These are phyloP conservation scores for Phragmatobia fuliginosa DNA, from an alignment of 2,888 invertebrate genomes.

Conservation along the genomic window DNA sequence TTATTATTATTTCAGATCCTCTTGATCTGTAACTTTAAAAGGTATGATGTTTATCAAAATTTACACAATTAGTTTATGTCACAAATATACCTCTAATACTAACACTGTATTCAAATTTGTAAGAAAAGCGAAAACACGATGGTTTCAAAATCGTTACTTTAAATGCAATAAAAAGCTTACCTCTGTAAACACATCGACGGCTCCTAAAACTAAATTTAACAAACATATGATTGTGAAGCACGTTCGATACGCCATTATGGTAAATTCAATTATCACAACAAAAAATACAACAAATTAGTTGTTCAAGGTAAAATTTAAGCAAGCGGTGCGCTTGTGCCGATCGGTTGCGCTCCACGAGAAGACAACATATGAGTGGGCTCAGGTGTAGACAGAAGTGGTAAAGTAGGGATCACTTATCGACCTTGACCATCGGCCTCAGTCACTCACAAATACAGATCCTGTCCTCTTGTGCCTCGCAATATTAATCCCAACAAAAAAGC, in stretches of 20 bases:
- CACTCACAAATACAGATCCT: conserved; percentile 68
- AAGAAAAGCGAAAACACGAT: neutral
- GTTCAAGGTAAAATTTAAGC: conserved; percentile 17
- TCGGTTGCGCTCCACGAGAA: conserved; percentile 41
- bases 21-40: neutral
- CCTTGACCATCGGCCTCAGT: conserved; percentile 77
- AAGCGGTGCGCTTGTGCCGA: conserved; percentile 33
- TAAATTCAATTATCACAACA: conserved; percentile 27
- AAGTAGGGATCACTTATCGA: conserved; percentile 63
- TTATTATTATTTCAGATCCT: too few species aligned
- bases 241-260: conserved; percentile 49
- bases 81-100: neutral
- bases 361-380: conserved; percentile 39
- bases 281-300: conserved; percentile 24
- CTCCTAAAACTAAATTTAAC: conserved; percentile 65
- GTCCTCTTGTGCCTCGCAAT: conserved; percentile 35
- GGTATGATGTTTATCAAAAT: neutral
- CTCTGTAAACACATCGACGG: conserved; percentile 68
- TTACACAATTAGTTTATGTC: neutral
- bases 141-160: neutral
- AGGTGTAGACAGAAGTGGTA: conserved; percentile 47
- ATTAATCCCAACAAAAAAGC: conserved; percentile 42
- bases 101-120: neutral
- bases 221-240: conserved; percentile 65
- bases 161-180: conserved; percentile 47